Evolutionary conservation across 37 sponge, comb jelly and placozoan species (phyloP).

Genomic region (Cladorhizidae sp.): DNA sequence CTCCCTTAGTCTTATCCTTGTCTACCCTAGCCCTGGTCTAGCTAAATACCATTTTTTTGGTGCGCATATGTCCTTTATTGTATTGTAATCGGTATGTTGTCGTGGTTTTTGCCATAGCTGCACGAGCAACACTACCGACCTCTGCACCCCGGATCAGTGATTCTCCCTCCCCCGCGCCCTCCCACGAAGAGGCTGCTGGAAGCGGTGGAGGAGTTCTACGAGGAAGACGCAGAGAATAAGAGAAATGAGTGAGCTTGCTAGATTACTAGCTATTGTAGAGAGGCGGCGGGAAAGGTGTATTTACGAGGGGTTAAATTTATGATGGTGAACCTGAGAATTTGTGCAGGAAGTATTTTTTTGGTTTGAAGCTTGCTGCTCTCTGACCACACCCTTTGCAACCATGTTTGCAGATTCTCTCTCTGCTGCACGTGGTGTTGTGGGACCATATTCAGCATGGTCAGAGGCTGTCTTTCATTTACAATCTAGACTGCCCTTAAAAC

Average conservation of each 20-base stretch:
- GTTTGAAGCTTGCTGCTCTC: too few species aligned
- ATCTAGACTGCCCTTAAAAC: too few species aligned
- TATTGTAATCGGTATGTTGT: background rate
- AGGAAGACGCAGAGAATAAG: conserved; percentile 46
- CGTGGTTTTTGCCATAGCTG: conserved; percentile 47
- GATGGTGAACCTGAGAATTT: too few species aligned
- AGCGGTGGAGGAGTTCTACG: conserved; percentile 95
- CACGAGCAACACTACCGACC: conserved; percentile 79
- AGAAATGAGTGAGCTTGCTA: conserved; percentile 20
- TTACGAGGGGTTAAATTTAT: too few species aligned
- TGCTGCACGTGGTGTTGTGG: too few species aligned
- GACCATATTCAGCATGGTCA: too few species aligned
- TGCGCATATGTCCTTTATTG: background rate
- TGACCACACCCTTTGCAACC: too few species aligned
- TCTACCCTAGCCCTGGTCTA: background rate
- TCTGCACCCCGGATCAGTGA: conserved; percentile 65
- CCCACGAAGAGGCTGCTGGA: conserved; percentile 86
- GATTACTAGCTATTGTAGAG: too few species aligned
- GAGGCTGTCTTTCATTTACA: too few species aligned
- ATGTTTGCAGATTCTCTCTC: too few species aligned
- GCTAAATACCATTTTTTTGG: background rate
- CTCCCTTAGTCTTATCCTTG: conserved; percentile 28
- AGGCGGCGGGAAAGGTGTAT: too few species aligned
- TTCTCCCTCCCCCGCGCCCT: conserved; percentile 89
- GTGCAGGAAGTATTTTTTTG: too few species aligned